Evolutionary conservation across 2,888 invertebrate species (phyloP), one percentile per base, ranked within the genome.

Genomic region (Acleris sparsana): DNA sequence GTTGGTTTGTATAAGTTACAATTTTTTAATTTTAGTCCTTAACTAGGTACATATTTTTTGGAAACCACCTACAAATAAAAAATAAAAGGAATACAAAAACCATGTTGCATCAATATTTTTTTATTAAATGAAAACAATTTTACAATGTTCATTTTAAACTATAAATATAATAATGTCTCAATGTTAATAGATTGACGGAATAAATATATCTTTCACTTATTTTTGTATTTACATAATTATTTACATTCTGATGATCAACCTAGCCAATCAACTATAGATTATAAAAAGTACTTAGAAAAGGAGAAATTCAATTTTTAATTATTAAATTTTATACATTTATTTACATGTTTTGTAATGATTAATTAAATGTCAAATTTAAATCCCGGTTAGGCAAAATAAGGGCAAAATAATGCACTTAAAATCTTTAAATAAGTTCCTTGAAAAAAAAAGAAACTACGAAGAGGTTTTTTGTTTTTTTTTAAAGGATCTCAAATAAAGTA

Each of bases 71-170:
- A 16, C 3, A 5, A 33, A 17, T 11, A 49, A 16, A 43, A 17
- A 44, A 22, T 13, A 33, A 55, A 72, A 77, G 0, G 2, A 7
- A 69, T 55, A 66, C 69, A 72, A 69, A 44, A 33, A 11, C 1
- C 48, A 66, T 68, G 66, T 75, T 81, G 83, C 72, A 59, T 62
- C 70, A 78, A 82, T 74, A 76, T 80, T 84, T 86, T 90, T 89
- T 85, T 85, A 84, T 89, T 80, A 88, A 88, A 89, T 88, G 87
- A 92, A 92, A 91, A 92, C 88, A 87, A 86, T 85, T 86, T 89
- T 88, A 89, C 86, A 89, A 86, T 88, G 76, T 85, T 84, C 76
- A 76, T 85, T 88, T 87, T 80, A 89, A 91, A 89, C 86, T 86
- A 90, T 90, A 88, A 85, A 88, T 87, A 87, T 84, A 85, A 85